Conservation (phyloP, 23 tunicate species). For the Styela plicata region DNA sequence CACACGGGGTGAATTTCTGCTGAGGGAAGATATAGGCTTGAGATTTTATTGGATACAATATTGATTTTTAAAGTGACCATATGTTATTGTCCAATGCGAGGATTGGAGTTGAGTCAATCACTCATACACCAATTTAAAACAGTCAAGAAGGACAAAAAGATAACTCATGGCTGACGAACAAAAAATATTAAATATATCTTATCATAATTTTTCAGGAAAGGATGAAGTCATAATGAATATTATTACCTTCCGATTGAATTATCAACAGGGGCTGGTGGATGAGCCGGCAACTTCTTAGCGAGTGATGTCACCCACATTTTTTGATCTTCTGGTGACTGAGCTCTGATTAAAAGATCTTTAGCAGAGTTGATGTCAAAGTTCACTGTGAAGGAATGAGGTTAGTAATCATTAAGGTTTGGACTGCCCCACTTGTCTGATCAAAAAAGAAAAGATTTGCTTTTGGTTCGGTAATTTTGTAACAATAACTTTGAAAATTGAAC, state of each 20-base stretch:
- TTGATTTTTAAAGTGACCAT: too few species aligned
- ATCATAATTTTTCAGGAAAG: too few species aligned
- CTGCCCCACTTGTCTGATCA: background rate
- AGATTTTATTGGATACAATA: too few species aligned
- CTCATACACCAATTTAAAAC: too few species aligned
- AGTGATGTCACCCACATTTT: constrained; percentile 85
- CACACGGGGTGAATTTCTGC: constrained; percentile 68
- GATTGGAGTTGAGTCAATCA: too few species aligned
- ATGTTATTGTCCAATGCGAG: too few species aligned
- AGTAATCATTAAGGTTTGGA: background rate
- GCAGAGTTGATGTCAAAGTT: constrained; percentile 77
- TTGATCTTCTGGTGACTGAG: constrained; percentile 57
- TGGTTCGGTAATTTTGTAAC: too few species aligned
- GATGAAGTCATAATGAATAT: too few species aligned
- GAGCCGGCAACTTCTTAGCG: constrained; percentile 66
- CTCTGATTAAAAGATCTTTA: constrained; percentile 73
- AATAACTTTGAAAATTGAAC: background rate
- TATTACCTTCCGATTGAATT: constrained; percentile 52
- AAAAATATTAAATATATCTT: background rate
- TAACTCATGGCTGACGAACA: background rate
- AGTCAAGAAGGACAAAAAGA: too few species aligned
- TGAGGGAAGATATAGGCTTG: too few species aligned
- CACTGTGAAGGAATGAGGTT: constrained; percentile 24
- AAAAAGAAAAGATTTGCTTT: background rate
- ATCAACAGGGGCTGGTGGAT: constrained; percentile 60